phyloP scores from a whole-genome alignment of 2,888 invertebrate species.

The Bombyx huttoni region DNA sequence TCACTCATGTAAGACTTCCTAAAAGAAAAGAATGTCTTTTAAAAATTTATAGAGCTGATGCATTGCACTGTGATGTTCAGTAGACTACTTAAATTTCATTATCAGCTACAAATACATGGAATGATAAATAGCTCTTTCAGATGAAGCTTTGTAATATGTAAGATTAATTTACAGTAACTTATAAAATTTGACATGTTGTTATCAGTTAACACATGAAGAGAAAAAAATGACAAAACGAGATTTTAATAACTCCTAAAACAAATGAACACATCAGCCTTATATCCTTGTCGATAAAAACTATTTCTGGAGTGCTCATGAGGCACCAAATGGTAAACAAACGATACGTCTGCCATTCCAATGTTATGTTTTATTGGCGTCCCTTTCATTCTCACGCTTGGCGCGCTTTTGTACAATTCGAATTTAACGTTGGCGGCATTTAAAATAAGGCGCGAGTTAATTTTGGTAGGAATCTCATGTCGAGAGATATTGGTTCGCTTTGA shows the following conservation, averaged over 20 bases:
- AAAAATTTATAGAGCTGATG: too few species aligned
- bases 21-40: too few species aligned
- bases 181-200: too few species aligned
- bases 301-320: constrained; percentile 49
- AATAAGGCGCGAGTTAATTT: constrained; percentile 65
- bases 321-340: constrained; percentile 69
- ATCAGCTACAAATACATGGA: too few species aligned
- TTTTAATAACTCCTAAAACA: constrained; percentile 16
- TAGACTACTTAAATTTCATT: too few species aligned
- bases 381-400: constrained; percentile 63
- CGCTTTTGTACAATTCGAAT: constrained; percentile 62
- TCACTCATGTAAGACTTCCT: too few species aligned
- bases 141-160: too few species aligned
- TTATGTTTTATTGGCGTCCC: constrained; percentile 69
- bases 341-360: constrained; percentile 44
- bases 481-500: constrained; percentile 61
- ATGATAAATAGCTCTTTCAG: too few species aligned
- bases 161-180: too few species aligned
- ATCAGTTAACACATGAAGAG: too few species aligned
- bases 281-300: constrained; percentile 55
- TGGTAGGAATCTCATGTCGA: constrained; percentile 52
- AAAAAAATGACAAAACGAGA: too few species aligned
- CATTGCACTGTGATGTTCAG: too few species aligned
- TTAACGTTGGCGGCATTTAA: constrained; percentile 68
- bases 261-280: constrained; percentile 42